Base-by-base conservation (phyloP, 2,113 vertebrate genomes). In the Notiomystis cincta region DNA sequence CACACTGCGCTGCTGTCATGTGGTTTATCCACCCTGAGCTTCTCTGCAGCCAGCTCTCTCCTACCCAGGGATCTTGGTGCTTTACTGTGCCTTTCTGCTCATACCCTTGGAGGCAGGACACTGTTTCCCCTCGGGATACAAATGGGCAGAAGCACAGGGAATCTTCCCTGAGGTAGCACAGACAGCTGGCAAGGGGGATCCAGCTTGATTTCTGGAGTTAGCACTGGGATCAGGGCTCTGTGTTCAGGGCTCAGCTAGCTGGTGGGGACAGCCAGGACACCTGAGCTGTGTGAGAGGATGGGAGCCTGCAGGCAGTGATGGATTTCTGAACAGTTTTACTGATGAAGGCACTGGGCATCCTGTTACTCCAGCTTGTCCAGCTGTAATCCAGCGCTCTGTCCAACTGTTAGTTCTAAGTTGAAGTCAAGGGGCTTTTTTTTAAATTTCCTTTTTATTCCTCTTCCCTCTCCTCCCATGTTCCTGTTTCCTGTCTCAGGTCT, bases 401-500 rank as follows among this genome's bases (percentile, higher is more conserved):
- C n/a, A 60, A 16, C 33, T 17, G 9, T 33, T n/a, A 11, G 25
- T 42, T 81, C 64, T 60, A 38, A 84, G 48, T 25, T 57, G 31
- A 78, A 75, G 12, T 50, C 37, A 82, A 66, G 47, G 33, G 24
- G 11, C 30, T 19, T 48, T 58, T 45, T 37, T 42, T 11, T 0
- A 0, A 48, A 90, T 37, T 42, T 70, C 27, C 31, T 48, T 77
- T 35, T 79, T 28, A 48, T 64, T 40, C 17, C 42, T 71, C 11
- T 20, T 70, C 22, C 18, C 17, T 67, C 24, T 53, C 28, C 13
- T 62, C 8, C 53, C 45, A 77, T 78, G 33, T 18, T 92, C 83
- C 40, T 69, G 75, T 76, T 66, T 35, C 44, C n/a, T 86, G 64
- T 73, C 71, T 54, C 97, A 99, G 99, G 99, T 99, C 82, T 99